A percentile compares a stretch with the other conserved stretches of the same genome.
These are phyloP conservation scores for Zaprionus kolodkinae DNA, from an alignment of 1,140 invertebrate genomes.

Conservation along the genomic window DNA sequence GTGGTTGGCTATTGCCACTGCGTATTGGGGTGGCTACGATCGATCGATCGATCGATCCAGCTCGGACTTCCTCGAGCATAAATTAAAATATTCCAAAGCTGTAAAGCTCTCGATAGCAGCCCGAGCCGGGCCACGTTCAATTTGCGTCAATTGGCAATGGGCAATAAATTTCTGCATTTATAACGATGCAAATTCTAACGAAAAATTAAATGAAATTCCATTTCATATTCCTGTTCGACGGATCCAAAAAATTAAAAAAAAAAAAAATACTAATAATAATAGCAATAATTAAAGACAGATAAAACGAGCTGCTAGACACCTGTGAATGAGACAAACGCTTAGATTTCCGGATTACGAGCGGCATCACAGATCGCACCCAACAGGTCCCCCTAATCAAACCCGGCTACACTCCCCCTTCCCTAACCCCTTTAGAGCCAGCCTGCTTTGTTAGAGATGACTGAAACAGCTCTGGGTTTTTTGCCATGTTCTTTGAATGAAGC, in stretches of 20 bases:
- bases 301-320: conserved; percentile 57
- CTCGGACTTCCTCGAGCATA: conserved; percentile 51
- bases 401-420: not conserved
- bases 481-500: conserved; percentile 71
- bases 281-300: conserved; percentile 2
- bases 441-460: conserved; percentile 52
- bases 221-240: conserved; percentile 63
- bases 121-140: conserved; percentile 28
- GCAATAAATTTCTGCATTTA: conserved; percentile 48
- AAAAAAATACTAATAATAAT: conserved; percentile 1
- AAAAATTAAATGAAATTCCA: conserved; percentile 62
- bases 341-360: conserved; percentile 70
- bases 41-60: not conserved
- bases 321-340: conserved; percentile 65
- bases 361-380: conserved; percentile 2
- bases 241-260: conserved; percentile 13
- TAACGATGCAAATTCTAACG: conserved; percentile 66
- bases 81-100: conserved; percentile 55
- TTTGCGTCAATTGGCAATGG: conserved; percentile 67
- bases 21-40: conserved; percentile 19
- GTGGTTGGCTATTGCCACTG: not conserved
- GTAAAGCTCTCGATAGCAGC: conserved; percentile 16
- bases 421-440: not conserved
- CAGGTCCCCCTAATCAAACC: not conserved
- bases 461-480: conserved; percentile 72